These are phyloP conservation scores for Masticophis lateralis DNA, from an alignment of 2,797 vertebrate species.

Conservation along the genomic window DNA sequence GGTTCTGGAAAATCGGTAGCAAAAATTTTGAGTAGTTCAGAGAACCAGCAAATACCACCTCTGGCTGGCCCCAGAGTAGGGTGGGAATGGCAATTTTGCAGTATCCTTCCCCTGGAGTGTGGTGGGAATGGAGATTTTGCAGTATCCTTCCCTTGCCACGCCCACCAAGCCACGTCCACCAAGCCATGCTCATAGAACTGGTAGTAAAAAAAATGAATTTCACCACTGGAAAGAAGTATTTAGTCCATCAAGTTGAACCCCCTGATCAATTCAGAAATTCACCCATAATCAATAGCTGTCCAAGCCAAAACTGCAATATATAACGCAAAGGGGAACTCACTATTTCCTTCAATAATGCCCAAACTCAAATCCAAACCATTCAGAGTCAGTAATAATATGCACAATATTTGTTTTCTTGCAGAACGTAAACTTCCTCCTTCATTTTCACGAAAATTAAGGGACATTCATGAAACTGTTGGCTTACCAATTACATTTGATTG, in stretches of 20 bases:
- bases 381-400: not conserved
- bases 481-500: constrained; percentile 86
- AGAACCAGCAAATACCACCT: too few relatives aligned
- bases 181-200: too few relatives aligned
- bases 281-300: not conserved
- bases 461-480: constrained; percentile 81
- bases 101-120: too few relatives aligned
- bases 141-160: too few relatives aligned
- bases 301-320: not conserved
- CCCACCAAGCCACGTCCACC: too few relatives aligned
- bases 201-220: too few relatives aligned
- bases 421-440: constrained; percentile 89
- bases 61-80: too few relatives aligned
- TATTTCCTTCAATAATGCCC: not conserved
- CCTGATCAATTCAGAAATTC: not conserved
- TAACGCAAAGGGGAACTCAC: not conserved
- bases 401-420: constrained; percentile 70
- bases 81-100: too few relatives aligned
- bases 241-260: not conserved
- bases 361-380: not conserved
- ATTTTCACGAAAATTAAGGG: constrained; percentile 85
- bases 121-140: too few relatives aligned
- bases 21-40: too few relatives aligned
- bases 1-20: too few relatives aligned
- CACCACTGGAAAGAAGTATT: not conserved